phyloP scores from a whole-genome alignment of 1,140 invertebrate genomes.

The Ips nitidus region DNA sequence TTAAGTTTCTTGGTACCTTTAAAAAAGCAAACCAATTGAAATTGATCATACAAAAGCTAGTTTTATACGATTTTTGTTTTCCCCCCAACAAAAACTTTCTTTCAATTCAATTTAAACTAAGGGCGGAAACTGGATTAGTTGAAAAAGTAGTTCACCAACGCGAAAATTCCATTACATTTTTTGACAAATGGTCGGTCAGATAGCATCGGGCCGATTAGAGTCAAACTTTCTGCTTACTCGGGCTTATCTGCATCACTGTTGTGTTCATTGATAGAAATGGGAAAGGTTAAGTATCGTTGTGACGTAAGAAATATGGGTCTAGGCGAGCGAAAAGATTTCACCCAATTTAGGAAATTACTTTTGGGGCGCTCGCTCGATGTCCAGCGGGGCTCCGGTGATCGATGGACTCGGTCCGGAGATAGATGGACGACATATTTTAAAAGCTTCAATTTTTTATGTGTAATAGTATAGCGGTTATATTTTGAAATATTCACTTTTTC shows the following conservation, averaged over 20 bases:
- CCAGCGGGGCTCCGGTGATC: not conserved
- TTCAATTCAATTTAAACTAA: too few relatives aligned
- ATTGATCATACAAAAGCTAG: not conserved
- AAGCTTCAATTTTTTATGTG: too few relatives aligned
- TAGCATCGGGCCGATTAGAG: slow-evolving; percentile 12
- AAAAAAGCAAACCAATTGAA: not conserved
- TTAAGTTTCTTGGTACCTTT: too few relatives aligned
- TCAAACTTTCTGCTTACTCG: slow-evolving; percentile 12
- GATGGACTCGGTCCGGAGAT: not conserved
- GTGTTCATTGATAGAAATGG: slow-evolving; percentile 19
- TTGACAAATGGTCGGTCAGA: slow-evolving; percentile 14
- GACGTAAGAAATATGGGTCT: slow-evolving; percentile 13
- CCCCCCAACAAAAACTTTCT: too few relatives aligned
- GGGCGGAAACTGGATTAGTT: too few relatives aligned
- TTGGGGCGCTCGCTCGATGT: not conserved
- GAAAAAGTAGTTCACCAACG: not conserved
- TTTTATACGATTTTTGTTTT: too few relatives aligned
- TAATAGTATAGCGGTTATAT: too few relatives aligned
- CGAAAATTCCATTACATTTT: slow-evolving; percentile 1
- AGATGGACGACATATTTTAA: too few relatives aligned
- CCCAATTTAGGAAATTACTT: slow-evolving; percentile 15
- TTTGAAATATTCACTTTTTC: too few relatives aligned
- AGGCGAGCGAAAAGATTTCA: slow-evolving; percentile 5
- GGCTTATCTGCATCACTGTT: slow-evolving; percentile 15
- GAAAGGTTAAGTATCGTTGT: slow-evolving; percentile 14